Base-by-base conservation (phyloP, 2,113 vertebrate species). In the Erpornis zantholeuca region DNA sequence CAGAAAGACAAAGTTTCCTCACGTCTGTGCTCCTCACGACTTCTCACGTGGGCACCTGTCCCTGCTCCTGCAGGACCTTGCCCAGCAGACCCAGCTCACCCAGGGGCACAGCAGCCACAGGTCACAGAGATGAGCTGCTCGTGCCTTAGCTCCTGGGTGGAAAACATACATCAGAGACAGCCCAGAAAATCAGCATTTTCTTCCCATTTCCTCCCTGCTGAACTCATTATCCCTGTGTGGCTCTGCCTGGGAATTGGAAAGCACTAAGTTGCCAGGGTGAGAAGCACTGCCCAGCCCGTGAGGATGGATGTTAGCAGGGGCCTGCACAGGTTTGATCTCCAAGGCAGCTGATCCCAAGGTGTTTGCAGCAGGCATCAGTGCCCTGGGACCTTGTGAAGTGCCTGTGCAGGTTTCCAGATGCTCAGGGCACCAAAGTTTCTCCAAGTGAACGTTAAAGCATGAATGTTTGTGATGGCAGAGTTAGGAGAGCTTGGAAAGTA, bases 111-210 rank as follows among this genome's bases (percentile, higher is more conserved):
- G 10, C n/a, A 84, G n/a, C 21, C 56, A 65, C 54, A 29, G 21
- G 11, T 3, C 35, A 8, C 2, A 13, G 83, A 7, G 40, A 56
- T 2, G 28, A 86, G 31, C 47, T 72, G 35, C 27, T 50, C 28
- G 1, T 78, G 33, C 47, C 76, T 66, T 64, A 78, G 47, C 29
- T 71, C 35, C 78, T 60, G 53, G 53, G 9, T 85, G 66, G 28
- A 61, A 91, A 75, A 90, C 0, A 3, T 7, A 12, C 8, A 8
- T 9, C 1, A 6, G 66, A 54, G 65, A 73, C 28, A 81, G 47
- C 44, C 40, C 0, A 0, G 35, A 52, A 90, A 85, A 78, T 5
- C 10, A 5, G 36, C 0, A 1, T 25, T 33, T 29, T 52, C 52
- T 52, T 87, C 38, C 56, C 11, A 9, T 69, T 35, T 36, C 21